Conservation (phyloP, 2,113 vertebrate genomes). For the Salminus brasiliensis region DNA sequence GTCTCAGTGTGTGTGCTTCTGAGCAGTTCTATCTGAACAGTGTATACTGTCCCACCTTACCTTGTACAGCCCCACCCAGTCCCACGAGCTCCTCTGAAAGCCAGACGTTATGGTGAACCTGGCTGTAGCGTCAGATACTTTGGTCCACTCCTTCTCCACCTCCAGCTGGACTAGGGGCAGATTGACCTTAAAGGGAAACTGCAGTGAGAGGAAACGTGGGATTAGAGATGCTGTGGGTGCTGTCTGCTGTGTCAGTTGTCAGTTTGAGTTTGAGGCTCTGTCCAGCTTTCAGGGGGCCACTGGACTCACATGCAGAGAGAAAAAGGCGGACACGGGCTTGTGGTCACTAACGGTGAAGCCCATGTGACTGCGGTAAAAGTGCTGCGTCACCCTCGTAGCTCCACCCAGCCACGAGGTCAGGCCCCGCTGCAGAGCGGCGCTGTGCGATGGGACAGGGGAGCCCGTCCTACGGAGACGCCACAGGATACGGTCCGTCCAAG, state of each 20-base stretch:
- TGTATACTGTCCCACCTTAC: conserved; percentile 64
- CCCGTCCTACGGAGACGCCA: conserved; percentile 89
- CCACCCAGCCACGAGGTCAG: conserved; percentile 73
- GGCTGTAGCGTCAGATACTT: conserved; percentile 85
- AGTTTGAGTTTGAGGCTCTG: not conserved
- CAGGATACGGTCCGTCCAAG: conserved; percentile 96
- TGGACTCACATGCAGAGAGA: conserved; percentile 86
- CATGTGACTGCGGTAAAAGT: conserved; percentile 93
- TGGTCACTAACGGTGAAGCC: conserved; percentile 92
- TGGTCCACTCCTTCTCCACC: conserved; percentile 88
- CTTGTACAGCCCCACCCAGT: conserved; percentile 97
- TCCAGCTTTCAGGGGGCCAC: not conserved
- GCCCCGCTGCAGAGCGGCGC: conserved; percentile 76
- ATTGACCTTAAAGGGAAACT: conserved; percentile 90
- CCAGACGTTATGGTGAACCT: conserved; percentile 80
- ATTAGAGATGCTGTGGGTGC: not conserved
- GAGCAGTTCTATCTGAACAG: too few species aligned
- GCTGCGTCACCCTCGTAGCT: conserved; percentile 84
- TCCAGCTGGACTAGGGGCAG: conserved; percentile 84
- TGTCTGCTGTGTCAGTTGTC: not conserved
- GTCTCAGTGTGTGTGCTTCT: too few species aligned
- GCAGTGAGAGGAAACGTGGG: conserved; percentile 26
- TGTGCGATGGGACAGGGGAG: conserved; percentile 74
- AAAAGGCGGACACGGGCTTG: conserved; percentile 92
- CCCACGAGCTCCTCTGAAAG: conserved; percentile 94